These are phyloP conservation scores for Eptesicus fuscus DNA, from an alignment of 2,113 vertebrate species.

Conservation along the genomic window DNA sequence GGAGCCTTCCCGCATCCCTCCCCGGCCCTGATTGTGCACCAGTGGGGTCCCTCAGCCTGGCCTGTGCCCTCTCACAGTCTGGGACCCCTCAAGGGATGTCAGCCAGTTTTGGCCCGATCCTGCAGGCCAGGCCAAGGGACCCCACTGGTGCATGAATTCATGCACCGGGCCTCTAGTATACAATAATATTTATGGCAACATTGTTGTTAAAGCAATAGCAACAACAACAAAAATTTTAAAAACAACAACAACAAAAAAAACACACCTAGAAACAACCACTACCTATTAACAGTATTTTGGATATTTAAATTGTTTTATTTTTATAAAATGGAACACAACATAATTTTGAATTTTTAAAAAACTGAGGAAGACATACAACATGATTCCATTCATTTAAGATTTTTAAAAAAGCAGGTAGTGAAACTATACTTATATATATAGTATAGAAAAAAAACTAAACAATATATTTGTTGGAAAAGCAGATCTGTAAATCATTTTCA, in stretches of 20 bases:
- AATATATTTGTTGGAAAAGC: conserved; percentile 18
- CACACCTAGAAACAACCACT: background rate
- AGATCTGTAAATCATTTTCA: background rate
- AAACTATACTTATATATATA: background rate
- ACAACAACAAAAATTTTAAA: background rate
- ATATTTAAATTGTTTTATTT: conserved; percentile 8
- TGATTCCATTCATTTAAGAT: background rate
- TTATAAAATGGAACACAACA: background rate
- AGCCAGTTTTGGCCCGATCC: too few species aligned
- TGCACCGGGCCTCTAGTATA: background rate
- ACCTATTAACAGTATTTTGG: background rate
- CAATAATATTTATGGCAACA: background rate
- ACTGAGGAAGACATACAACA: background rate
- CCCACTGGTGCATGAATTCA: too few species aligned
- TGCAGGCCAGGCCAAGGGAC: too few species aligned
- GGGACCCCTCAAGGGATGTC: too few species aligned
- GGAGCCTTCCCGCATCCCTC: too few species aligned
- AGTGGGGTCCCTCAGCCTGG: too few species aligned
- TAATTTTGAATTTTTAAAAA: conserved; percentile 42
- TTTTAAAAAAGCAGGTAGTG: background rate
- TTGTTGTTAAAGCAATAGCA: background rate
- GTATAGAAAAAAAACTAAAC: conserved; percentile 25
- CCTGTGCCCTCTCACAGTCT: too few species aligned
- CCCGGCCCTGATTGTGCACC: too few species aligned
- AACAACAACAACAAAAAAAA: background rate